A percentile compares a stretch with the other conserved stretches of the same genome.
These are phyloP conservation scores for Notechis scutatus DNA, from an alignment of 2,113 vertebrate genomes.

Conservation along the genomic window DNA sequence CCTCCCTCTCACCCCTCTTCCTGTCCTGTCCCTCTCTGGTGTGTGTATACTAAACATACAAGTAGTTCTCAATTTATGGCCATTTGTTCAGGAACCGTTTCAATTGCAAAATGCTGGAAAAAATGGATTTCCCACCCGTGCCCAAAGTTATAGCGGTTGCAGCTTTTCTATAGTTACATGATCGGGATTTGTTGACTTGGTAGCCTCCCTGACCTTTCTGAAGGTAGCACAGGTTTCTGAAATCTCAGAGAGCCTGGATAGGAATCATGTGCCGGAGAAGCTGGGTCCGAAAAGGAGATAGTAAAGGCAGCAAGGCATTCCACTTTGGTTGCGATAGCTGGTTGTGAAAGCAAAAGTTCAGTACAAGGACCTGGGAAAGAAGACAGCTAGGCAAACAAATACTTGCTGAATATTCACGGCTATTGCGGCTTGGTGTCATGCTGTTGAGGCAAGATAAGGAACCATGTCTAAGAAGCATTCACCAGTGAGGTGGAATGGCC, in stretches of 20 bases:
- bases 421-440: not conserved
- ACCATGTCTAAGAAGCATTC: not conserved
- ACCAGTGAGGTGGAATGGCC: not conserved
- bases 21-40: not conserved
- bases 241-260: not conserved
- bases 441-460: not conserved
- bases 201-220: not conserved
- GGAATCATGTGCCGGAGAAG: not conserved
- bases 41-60: not conserved
- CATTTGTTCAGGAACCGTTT: not conserved
- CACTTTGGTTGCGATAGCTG: not conserved
- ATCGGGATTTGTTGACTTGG: not conserved
- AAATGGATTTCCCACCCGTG: not conserved
- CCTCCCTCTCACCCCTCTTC: too few relatives aligned
- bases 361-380: not conserved
- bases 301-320: not conserved
- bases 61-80: not conserved
- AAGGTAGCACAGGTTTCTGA: not conserved
- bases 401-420: not conserved
- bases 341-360: not conserved
- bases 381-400: not conserved
- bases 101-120: not conserved
- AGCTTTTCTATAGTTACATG: not conserved
- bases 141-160: not conserved
- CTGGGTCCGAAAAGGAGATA: not conserved